Evolutionary conservation across 2,888 invertebrate genomes (phyloP).

Genomic region (Dinocampus coccinellae): DNA sequence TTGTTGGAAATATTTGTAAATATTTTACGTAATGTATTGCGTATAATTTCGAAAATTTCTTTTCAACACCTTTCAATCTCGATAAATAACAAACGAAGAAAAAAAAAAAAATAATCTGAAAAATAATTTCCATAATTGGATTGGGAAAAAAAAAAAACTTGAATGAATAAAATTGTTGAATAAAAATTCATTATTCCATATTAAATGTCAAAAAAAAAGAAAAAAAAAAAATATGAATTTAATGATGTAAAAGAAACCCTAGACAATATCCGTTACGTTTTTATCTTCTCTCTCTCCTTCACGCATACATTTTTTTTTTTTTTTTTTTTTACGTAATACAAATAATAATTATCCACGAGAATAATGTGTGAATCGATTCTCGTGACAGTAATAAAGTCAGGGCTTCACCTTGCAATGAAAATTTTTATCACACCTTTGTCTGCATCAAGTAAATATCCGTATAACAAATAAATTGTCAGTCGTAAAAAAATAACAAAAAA

Average conservation of each 20-base stretch:
- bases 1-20: slow-evolving; percentile 1
- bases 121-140: not conserved
- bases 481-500: not conserved
- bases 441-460: not conserved
- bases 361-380: not conserved
- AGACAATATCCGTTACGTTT: not conserved
- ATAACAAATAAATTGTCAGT: not conserved
- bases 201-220: not conserved
- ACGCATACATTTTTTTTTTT: not conserved
- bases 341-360: not conserved
- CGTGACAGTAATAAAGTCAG: not conserved
- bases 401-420: not conserved
- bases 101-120: not conserved
- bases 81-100: not conserved
- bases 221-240: too few species aligned
- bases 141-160: not conserved
- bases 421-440: not conserved
- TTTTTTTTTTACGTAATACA: not conserved
- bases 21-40: slow-evolving; percentile 10
- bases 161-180: not conserved
- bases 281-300: not conserved
- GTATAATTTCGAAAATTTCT: slow-evolving; percentile 3
- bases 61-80: too few species aligned
- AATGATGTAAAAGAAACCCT: not conserved
- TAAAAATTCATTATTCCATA: not conserved